Conservation (phyloP, 92 coral and sea anemone species). For the Siderastrea radians region DNA sequence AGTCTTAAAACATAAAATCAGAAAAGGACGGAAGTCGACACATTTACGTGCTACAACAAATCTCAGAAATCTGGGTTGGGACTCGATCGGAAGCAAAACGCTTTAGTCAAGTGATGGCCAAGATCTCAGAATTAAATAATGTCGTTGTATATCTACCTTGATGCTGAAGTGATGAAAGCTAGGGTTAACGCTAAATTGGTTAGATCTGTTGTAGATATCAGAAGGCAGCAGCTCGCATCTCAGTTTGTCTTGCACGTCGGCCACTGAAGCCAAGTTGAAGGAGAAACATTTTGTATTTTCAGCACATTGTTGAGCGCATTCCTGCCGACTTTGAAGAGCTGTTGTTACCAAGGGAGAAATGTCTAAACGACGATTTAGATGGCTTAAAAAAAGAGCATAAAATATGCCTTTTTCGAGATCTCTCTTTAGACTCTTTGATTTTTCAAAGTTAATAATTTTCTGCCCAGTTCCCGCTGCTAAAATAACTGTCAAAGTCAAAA, state of each 20-base stretch:
- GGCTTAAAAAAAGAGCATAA: slow-evolving; percentile 8
- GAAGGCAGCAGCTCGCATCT: neutral
- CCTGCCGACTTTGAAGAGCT: neutral
- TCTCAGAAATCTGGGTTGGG: no score
- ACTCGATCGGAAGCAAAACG: neutral
- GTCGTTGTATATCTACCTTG: neutral
- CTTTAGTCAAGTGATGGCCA: neutral
- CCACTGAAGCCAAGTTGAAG: neutral
- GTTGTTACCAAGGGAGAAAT: neutral
- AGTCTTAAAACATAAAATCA: slow-evolving; percentile 3
- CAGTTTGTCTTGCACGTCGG: no score
- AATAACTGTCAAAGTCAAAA: no score
- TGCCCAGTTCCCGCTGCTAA: no score
- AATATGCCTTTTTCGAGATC: neutral
- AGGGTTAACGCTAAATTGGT: neutral
- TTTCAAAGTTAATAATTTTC: neutral
- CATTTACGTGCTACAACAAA: no score
- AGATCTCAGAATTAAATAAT: no score
- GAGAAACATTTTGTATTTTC: slow-evolving; percentile 10
- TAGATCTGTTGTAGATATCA: slow-evolving; percentile 6
- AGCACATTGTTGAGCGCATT: neutral
- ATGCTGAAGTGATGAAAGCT: slow-evolving; percentile 31
- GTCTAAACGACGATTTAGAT: slow-evolving; percentile 11
- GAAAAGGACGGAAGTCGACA: neutral
- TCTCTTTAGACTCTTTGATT: no score